A percentile compares a stretch with the other conserved stretches of the same genome.
Evolutionary conservation across 2,888 invertebrate species (phyloP).

Genomic region (Pardosa pseudoannulata): DNA sequence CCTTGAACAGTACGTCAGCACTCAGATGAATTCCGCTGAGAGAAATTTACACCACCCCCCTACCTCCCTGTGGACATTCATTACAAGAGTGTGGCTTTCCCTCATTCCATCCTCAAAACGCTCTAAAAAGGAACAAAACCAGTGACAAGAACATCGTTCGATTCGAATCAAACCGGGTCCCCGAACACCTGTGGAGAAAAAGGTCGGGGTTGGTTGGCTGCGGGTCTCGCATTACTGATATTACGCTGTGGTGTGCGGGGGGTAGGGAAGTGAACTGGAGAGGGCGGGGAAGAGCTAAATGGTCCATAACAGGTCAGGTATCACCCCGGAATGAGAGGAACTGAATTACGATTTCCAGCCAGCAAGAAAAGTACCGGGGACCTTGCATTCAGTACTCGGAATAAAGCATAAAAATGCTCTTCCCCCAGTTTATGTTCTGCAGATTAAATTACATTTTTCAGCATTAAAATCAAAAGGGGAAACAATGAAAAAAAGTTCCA

Average conservation of each 20-base stretch:
- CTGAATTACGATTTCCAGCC: not conserved
- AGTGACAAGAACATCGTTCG: slow-evolving; percentile 37
- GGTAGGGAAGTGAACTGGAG: slow-evolving; percentile 42
- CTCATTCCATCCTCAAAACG: not conserved
- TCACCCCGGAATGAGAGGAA: slow-evolving; percentile 22
- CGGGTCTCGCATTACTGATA: slow-evolving; percentile 69
- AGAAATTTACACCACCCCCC: slow-evolving; percentile 50
- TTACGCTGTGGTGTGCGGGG: slow-evolving; percentile 43
- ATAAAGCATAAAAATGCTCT: too few species aligned
- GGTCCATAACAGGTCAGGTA: slow-evolving; percentile 70
- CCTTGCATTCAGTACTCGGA: too few species aligned
- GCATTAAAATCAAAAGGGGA: too few species aligned
- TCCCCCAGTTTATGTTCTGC: too few species aligned
- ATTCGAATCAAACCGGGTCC: slow-evolving; percentile 14
- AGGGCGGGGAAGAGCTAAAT: slow-evolving; percentile 37
- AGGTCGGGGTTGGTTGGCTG: slow-evolving; percentile 56
- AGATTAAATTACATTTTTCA: too few species aligned
- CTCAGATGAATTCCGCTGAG: slow-evolving; percentile 59
- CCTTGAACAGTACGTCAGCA: slow-evolving; percentile 56
- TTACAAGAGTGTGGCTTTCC: slow-evolving; percentile 27
- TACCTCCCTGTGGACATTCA: slow-evolving; percentile 39
- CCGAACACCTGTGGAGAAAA: slow-evolving; percentile 47
- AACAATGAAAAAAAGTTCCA: too few species aligned
- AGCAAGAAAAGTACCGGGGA: too few species aligned
- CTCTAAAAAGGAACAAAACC: slow-evolving; percentile 26